Base-by-base conservation (phyloP, 2,888 invertebrate genomes). In the Amiota mariae region DNA sequence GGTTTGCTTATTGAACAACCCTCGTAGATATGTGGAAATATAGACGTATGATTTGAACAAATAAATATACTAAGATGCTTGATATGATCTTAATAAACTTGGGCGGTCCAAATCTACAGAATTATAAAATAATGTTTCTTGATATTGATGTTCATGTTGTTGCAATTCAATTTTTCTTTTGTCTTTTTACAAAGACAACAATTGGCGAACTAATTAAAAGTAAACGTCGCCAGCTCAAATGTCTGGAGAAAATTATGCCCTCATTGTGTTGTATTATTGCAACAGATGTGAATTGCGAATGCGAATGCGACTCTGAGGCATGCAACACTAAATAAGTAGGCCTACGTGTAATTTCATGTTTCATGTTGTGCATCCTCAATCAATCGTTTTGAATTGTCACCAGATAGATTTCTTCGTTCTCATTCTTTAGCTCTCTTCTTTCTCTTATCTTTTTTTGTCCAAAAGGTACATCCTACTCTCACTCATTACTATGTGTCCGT, bases 191-290 rank as follows among this genome's bases (percentile, higher is more conserved):
- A 36, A 75, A 75, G 75, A 77, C 36, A 75, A 83, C 85, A 83
- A 83, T 83, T 85, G 83, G 80, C 80, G 70, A 76, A 74, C 82
- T 85, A 85, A 83, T 83, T 83, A 84, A 83, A 83, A 81, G 79
- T 79, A 76, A 80, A 76, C 76, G 74, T 76, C 74, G 75, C 73
- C 76, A 73, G 15, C 11, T 13, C 54, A n/a, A 54, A 54, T n/a
- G 71, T 80, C 73, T 76, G 77, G 74, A 72, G 54, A 77, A 76
- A 80, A 85, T 85, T 80, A 85, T 83, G 80, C 75, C 76, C 78
- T 75, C 84, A 83, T 83, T 85, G 85, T 83, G 36, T 36, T 36
- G 4, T 36, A 2, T 3, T 24, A 36, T 78, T 74, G 73, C 67
- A 78, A 77, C 82, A 82, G 82, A 84, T 84, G 82, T 82, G 20